A percentile compares a stretch with the other conserved stretches of the same genome.
Evolutionary conservation across 2,113 vertebrate species (phyloP).

Genomic region (Monopterus albus): DNA sequence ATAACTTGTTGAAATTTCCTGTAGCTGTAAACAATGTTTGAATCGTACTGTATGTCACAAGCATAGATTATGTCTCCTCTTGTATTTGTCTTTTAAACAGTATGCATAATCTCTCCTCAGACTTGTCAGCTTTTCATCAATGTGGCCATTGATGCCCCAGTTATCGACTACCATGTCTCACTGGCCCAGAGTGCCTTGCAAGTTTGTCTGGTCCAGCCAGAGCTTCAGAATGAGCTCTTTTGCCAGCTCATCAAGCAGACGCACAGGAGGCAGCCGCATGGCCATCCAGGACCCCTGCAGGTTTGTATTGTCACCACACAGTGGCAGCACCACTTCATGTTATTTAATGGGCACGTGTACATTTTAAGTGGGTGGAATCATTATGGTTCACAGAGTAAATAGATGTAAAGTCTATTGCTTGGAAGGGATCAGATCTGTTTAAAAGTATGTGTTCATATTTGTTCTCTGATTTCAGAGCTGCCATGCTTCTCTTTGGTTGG

Average conservation of each 20-base stretch:
- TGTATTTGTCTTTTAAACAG: not conserved
- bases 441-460: too few species aligned
- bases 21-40: not conserved
- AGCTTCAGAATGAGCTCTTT: conserved; percentile 97
- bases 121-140: conserved; percentile 99
- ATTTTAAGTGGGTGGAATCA: not conserved
- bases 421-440: too few species aligned
- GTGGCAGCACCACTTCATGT: conserved; percentile 37
- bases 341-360: not conserved
- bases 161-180: conserved; percentile 97
- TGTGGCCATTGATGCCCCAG: conserved; percentile 93
- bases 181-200: conserved; percentile 97
- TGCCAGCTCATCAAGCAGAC: conserved; percentile 98
- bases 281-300: conserved; percentile 91
- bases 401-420: too few species aligned
- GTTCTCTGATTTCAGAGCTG: too few species aligned
- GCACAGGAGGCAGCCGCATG: conserved; percentile 87
- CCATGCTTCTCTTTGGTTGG: not conserved
- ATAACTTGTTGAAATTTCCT: too few species aligned
- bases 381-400: not conserved
- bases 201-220: conserved; percentile 93
- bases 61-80: not conserved
- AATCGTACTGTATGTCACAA: not conserved
- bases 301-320: conserved; percentile 75
- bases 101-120: conserved; percentile 72